Conservation (phyloP, 2,797 vertebrate species). For the Rhincodon typus region DNA sequence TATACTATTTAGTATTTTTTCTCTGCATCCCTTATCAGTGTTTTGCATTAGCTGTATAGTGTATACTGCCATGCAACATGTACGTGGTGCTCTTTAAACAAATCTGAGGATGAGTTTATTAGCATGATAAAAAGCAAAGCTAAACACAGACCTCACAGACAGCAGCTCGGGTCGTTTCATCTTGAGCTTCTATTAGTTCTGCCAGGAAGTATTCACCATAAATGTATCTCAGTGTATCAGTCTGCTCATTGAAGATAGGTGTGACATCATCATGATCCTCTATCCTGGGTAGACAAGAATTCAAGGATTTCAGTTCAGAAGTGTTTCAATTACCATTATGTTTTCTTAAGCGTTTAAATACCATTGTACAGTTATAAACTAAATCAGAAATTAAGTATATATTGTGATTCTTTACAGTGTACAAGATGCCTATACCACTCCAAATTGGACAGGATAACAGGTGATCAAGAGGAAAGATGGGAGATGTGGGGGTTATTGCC, state of each 20-base stretch:
- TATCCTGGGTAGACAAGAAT: conserved; percentile 55
- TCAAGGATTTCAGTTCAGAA: conserved; percentile 12
- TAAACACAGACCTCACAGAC: conserved; percentile 74
- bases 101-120: not conserved
- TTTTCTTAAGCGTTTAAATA: not conserved
- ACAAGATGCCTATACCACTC: not conserved
- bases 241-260: conserved; percentile 58
- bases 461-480: not conserved
- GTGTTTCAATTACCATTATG: not conserved
- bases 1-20: not conserved
- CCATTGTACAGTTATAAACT: no score
- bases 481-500: not conserved
- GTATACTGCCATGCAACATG: not conserved
- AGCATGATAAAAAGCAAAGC: conserved; percentile 21
- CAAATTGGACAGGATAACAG: not conserved
- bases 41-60: not conserved
- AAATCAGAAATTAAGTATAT: not conserved
- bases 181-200: conserved; percentile 66
- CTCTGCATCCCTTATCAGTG: not conserved
- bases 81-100: not conserved
- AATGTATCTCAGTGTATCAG: conserved; percentile 47
- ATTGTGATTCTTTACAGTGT: not conserved
- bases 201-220: conserved; percentile 62
- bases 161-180: conserved; percentile 58
- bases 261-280: conserved; percentile 78